Evolutionary conservation across 2,113 vertebrate species (phyloP), one percentile per base, ranked within the genome.

Genomic region (Vulpes lagopus): DNA sequence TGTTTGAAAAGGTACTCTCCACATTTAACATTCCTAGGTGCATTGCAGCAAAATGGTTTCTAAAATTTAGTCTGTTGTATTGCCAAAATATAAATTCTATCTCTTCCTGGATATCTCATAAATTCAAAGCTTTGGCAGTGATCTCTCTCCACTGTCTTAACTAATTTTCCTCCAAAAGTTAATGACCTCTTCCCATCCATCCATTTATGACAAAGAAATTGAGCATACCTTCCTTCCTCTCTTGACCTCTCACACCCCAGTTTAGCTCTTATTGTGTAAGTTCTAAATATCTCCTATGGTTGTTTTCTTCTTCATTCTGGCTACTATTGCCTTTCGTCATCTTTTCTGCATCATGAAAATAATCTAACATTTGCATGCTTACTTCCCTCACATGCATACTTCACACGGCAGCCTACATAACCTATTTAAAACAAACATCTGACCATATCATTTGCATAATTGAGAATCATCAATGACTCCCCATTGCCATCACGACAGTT

Each of bases 111-210:
- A 15, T 74, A 62, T 38, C 32, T 95, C 83, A 89, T 11, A 93
- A 86, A 93, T 79, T 17, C 10, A 80, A 85, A 79, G 79, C 62
- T 93, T 90, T n/a, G 73, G 64, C 49, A 67, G 51, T 91, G n/a
- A 91, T 23, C 49, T 11, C 6, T 16, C 17, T 62, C 60, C 25
- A 69, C 27, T 49, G 65, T 55, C 30, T 0, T 81, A 55, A 53
- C 65, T 69, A 96, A 90, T 73, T 94, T 65, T 62, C 74, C 89
- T 90, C 71, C 60, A 96, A 65, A 93, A 86, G 43, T 65, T 65
- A 78, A 64, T 78, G 25, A 79, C 12, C 25, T 59, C 22, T 27
- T 90, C 53, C 57, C 57, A 74, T 27, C 53, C 27, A 82, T 9
- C 22, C 64, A 60, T 51, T 96, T 82, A 53, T 10, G 1, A 95